phyloP scores from a whole-genome alignment of 1,140 invertebrate species.

The Euborellia annulipes region DNA sequence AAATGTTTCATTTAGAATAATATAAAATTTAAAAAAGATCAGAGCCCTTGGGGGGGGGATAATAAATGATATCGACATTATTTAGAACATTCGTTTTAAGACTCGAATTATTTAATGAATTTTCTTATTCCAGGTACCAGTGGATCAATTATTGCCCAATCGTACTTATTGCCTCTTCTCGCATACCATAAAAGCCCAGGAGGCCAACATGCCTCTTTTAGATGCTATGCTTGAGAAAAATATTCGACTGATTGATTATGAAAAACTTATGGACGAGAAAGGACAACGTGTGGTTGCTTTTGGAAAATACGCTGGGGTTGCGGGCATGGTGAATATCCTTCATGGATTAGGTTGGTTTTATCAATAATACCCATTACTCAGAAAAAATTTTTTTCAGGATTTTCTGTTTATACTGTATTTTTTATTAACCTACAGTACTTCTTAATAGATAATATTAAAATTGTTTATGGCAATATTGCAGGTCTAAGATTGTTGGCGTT shows the following conservation, averaged over 20 bases:
- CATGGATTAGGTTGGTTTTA: constrained; percentile 65
- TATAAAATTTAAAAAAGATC: too few relatives aligned
- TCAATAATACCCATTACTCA: too few relatives aligned
- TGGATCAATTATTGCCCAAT: constrained; percentile 82
- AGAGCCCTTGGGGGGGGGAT: too few relatives aligned
- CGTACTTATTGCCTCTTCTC: constrained; percentile 99
- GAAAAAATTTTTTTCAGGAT: too few relatives aligned
- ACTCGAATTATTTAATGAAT: too few relatives aligned
- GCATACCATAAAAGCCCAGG: constrained; percentile 98
- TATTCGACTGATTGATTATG: constrained; percentile 93
- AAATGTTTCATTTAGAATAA: too few relatives aligned
- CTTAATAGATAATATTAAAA: too few relatives aligned
- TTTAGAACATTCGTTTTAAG: too few relatives aligned
- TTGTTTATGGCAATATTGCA: too few relatives aligned
- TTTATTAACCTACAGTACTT: too few relatives aligned
- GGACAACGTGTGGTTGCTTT: constrained; percentile 93
- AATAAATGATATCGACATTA: too few relatives aligned
- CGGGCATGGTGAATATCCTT: constrained; percentile 97
- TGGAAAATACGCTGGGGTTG: constrained; percentile 96
- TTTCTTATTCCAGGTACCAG: constrained; percentile 42
- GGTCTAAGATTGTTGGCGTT: constrained; percentile 73
- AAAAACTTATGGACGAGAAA: constrained; percentile 78
- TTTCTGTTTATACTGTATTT: too few relatives aligned
- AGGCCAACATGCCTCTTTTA: constrained; percentile 92
- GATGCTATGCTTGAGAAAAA: constrained; percentile 95